Evolutionary conservation across 2,888 invertebrate species (phyloP), one percentile per base, ranked within the genome.

Genomic region (Lutraria lutraria): DNA sequence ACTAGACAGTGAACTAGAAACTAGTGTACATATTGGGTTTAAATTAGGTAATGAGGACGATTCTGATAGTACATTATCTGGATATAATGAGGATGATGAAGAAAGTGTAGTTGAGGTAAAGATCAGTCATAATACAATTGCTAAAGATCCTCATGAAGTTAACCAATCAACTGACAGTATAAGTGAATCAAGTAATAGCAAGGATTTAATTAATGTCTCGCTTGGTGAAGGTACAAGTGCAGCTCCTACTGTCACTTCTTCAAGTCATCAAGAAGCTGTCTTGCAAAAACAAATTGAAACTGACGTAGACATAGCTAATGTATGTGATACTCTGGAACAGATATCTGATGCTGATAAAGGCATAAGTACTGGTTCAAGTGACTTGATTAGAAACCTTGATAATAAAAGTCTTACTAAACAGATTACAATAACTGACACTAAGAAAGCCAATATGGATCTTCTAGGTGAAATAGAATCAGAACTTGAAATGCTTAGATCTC

Each of bases 1-100:
- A 16, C 80, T 90, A 80, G 89, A 90, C 83, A 63, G 68, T 63
- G 85, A 87, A 31, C 87, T 90, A 19, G 90, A 90, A 31, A 88
- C 81, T 83, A 89, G 85, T 72, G 6, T 87, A 13, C 83, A 89
- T 13, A 83, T 56, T 8, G 79, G 43, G n/a, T 83, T 84, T 53
- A 83, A 81, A 72, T 52, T 54, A 21, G 76, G 76, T 19, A 29
- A 29, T 53, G 72, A 43, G 60, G 83, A 63, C 15, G 87, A 87
- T 21, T 83, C 83, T n/a, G 87, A 87, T 72, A 83, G 53, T n/a
- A 83, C 82, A n/a, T 53, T 83, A 21, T 76, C 79, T 52, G 87
- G 80, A 4, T 63, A 56, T 29, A 80, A n/a, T 63, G 52, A 52
- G 15, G 79, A 19, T 25, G 72, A 79, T 34, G 63, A 60, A 0